Base-by-base conservation (phyloP, 2,888 invertebrate species). In the Callosobruchus maculatus region DNA sequence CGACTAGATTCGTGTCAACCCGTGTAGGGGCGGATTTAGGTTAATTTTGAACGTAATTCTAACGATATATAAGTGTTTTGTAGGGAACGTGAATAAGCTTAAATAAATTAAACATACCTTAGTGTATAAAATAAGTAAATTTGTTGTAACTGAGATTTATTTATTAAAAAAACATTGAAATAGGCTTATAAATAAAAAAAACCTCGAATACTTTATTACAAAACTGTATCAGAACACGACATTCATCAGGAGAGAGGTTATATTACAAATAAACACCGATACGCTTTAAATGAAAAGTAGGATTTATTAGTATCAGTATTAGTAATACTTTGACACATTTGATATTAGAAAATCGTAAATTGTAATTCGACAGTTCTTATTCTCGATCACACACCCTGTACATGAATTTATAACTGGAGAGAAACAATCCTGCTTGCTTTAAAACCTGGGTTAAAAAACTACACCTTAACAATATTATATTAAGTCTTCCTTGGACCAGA, bases 401-500 rank as follows among this genome's bases (percentile, higher is more conserved):
- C 85, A 86, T 85, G 84, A 85, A 84, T 83, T 82, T 84, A 81
- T 83, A 85, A 84, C 82, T 84, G 84, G 84, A 86, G 85, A 86
- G 85, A 86, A 86, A 86, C 86, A 86, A 86, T 86, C 86, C 86
- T 83, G 84, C 79, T 81, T 77, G 83, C 81, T 30, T 21, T 85
- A 85, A 86, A 85, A 84, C 84, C 83, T 82, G 82, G 83, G 83
- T 85, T 86, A 86, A 84, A 86, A 87, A 86, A 86, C 85, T 86
- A 86, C 86, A 86, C 85, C 83, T 84, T 85, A 85, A 82, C 83
- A 83, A 82, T 85, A 20, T 84, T 83, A 84, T 75, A 76, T 82
- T 86, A 86, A 87, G 87, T 87, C 87, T 87, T 87, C 86, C 84
- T 87, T 87, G 87, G 87, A 87, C 87, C 87, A 87, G 86, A 87